Evolutionary conservation across 2,113 vertebrate genomes (phyloP).

Genomic region (Vulpes ferrilata): DNA sequence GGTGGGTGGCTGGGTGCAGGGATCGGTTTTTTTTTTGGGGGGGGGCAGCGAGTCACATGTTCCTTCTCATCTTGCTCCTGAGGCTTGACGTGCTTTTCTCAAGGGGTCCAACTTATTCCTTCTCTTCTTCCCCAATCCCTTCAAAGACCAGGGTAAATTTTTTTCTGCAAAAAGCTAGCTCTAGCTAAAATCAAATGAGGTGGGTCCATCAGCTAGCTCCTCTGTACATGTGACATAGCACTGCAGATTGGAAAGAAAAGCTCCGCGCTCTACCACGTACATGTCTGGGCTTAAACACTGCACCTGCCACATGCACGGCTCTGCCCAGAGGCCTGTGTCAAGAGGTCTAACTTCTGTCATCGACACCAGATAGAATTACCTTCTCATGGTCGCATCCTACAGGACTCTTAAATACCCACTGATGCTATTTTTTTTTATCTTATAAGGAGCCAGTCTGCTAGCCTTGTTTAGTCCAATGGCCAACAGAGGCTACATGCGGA

Average conservation of each 20-base stretch:
- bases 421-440: background rate
- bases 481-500: background rate
- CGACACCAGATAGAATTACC: background rate
- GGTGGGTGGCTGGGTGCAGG: background rate
- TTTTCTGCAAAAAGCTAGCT: background rate
- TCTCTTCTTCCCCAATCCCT: background rate
- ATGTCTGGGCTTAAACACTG: background rate
- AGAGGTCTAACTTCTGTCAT: background rate
- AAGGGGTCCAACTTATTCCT: background rate
- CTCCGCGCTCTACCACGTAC: background rate
- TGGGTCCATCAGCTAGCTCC: background rate
- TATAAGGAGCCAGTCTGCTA: background rate
- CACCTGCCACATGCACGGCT: background rate
- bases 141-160: background rate
- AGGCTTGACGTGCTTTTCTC: background rate
- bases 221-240: background rate
- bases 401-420: background rate
- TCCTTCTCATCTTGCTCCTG: background rate
- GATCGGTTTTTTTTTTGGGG: background rate
- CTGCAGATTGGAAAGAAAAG: background rate
- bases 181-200: background rate
- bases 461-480: background rate
- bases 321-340: accelerated
- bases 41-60: background rate
- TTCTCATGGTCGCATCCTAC: background rate